Base-by-base conservation (phyloP, 2,113 vertebrate species). In the Tachuris rubrigastra region DNA sequence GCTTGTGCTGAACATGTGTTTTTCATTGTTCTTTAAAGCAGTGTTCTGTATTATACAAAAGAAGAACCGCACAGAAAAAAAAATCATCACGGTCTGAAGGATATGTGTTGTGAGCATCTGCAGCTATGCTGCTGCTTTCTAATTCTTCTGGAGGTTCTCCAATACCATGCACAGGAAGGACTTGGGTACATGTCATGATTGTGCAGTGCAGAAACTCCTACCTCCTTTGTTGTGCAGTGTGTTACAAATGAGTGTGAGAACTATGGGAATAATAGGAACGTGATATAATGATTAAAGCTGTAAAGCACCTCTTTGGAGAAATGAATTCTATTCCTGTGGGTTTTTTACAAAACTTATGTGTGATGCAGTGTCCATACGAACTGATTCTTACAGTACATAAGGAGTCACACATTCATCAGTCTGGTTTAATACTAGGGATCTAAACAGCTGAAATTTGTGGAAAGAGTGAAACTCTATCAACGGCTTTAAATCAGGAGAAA, bases 1-100 rank as follows among this genome's bases (percentile, higher is more conserved):
- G 18, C 39, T 94, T 85, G 62, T 60, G n/a, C 46, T 62, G 89
- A 76, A 67, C 83, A 77, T 73, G 23, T 88, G 72, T 90, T 94
- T 84, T 75, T 85, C 44, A 60, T 67, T 90, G 31, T 80, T 83
- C 50, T 90, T 92, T 90, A 93, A 83, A 80, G 50, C 52, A 49
- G 15, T 85, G 49, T 93, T 93, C 47, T 90, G 5, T 87, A 56
- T 91, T 72, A 33, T 65, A 41, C 7, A 39, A 46, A 42, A n/a
- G 39, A 83, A 86, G 47, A 90, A 78, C 47, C 24, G 28, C 41
- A 15, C 49, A 87, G 49, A 23, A 77, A 58, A 71, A 78, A 55
- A 66, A 60, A 1, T 68, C 46, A 41, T 63, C 41, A n/a, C 11
- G 37, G n/a, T 73, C 55, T 81, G 63, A 66, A 73, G 65, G 44